Base-by-base conservation (phyloP, 2,797 vertebrate genomes). In the Arctocebus calabarensis region DNA sequence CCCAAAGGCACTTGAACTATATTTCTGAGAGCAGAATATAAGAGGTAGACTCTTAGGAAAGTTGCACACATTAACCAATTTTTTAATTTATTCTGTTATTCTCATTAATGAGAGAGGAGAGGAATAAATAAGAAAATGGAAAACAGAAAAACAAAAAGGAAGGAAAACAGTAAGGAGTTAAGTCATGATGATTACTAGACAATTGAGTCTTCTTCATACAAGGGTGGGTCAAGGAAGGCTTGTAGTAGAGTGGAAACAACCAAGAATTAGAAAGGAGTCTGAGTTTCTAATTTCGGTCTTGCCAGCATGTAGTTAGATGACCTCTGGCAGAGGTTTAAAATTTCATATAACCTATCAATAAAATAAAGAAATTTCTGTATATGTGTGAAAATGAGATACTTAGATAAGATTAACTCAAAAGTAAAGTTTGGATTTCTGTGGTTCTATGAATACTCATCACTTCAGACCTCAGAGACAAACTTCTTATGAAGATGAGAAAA, bases 321-420 rank as follows among this genome's bases (percentile, higher is more conserved):
- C 34, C 20, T 85, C 59, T 83, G 37, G 4, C 10, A 95, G n/a
- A 78, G 7, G 59, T 74, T 83, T 43, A 83, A 71, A 45, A 27
- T 55, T 85, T 55, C 68, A 79, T 20, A 70, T 88, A 48, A 48
- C 22, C 73, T 83, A 62, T 25, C 34, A 61, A 27, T 74, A 88
- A 81, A 89, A 61, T 66, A 22, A 91, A 17, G 22, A 71, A 34
- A 64, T 84, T 73, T 88, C 40, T n/a, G 83, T 25, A 82, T 71
- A n/a, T 70, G 20, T 86, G 59, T 77, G 40, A 90, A 90, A 91
- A 94, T 70, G 64, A 91, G 43, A 78, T 45, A 4, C 22, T 32
- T 68, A 81, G 55, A 79, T 70, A 4, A 88, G 34, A 85, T 62
- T 79, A 94, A 8, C 14, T 71, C 16, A 29, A 86, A 89, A 79